These are phyloP conservation scores for Eublepharis macularius DNA, from an alignment of 2,113 vertebrate genomes.

Conservation along the genomic window DNA sequence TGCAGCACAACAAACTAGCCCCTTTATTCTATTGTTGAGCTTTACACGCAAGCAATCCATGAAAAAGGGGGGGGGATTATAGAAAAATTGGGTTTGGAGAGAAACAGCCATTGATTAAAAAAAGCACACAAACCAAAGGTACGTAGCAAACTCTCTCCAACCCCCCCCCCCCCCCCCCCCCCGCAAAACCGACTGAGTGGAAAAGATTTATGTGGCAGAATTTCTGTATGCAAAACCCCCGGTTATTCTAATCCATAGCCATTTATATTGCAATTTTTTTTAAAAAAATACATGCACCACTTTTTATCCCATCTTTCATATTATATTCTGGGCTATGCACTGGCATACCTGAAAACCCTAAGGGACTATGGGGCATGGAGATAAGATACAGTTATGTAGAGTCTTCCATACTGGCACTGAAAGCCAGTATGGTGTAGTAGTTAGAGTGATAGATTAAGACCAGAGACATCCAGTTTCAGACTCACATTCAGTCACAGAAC, in stretches of 20 bases:
- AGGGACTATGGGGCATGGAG: background rate
- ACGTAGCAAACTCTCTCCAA: background rate
- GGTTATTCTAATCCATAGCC: background rate
- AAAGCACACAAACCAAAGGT: background rate
- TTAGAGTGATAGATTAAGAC: no score
- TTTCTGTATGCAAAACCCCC: background rate
- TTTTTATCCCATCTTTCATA: background rate
- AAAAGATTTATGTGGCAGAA: background rate
- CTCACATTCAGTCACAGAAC: no score
- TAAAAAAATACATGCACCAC: background rate
- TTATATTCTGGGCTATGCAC: background rate
- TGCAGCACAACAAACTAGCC: background rate
- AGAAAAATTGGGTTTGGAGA: background rate
- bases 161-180: background rate
- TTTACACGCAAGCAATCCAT: background rate
- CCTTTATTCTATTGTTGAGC: background rate
- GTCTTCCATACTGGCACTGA: no score
- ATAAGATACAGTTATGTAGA: no score
- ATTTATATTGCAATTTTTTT: background rate
- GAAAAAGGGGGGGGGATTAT: background rate
- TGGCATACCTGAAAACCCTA: background rate
- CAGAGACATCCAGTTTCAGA: no score
- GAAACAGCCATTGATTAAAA: background rate
- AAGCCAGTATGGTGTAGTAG: no score
- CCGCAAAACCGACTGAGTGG: background rate